Conservation (phyloP, 2,888 invertebrate genomes). For the Myopa tessellatipennis region DNA sequence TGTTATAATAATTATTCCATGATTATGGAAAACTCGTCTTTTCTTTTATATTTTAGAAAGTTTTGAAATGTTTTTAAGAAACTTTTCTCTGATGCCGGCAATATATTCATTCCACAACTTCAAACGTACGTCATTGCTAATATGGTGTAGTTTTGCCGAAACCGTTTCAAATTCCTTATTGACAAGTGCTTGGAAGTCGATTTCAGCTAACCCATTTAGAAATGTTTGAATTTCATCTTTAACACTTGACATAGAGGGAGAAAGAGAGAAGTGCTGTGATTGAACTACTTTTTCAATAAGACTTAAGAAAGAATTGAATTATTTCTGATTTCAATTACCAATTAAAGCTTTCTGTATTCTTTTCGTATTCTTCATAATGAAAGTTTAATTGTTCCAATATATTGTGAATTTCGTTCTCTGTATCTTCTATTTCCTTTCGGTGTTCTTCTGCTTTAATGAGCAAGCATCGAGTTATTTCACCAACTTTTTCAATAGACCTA, state of each 20-base stretch:
- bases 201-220: slow-evolving; percentile 32
- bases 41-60: slow-evolving; percentile 3
- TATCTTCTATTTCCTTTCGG: slow-evolving; percentile 35
- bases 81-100: not conserved
- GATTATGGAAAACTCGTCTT: too few species aligned
- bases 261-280: not conserved
- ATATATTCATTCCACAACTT: slow-evolving; percentile 26
- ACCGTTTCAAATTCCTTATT: slow-evolving; percentile 31
- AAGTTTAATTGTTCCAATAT: slow-evolving; percentile 43
- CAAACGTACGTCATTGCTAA: slow-evolving; percentile 19
- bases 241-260: slow-evolving; percentile 27
- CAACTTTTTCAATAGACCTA: slow-evolving; percentile 35
- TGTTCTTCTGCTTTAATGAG: slow-evolving; percentile 35
- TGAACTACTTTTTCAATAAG: not conserved
- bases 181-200: slow-evolving; percentile 29
- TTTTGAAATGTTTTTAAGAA: slow-evolving; percentile 26
- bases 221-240: slow-evolving; percentile 29
- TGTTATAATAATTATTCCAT: too few species aligned
- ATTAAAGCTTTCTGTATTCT: slow-evolving; percentile 44
- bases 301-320: not conserved
- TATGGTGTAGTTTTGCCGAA: slow-evolving; percentile 23
- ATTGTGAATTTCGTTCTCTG: slow-evolving; percentile 36
- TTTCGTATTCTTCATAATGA: slow-evolving; percentile 44
- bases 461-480: slow-evolving; percentile 38
- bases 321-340: slow-evolving; percentile 37